Percentiles rank a stretch among this genome's conserved stretches.
Conservation (phyloP, 53 echinoderm and acorn worm genomes). For the Echinometra lucunter region DNA sequence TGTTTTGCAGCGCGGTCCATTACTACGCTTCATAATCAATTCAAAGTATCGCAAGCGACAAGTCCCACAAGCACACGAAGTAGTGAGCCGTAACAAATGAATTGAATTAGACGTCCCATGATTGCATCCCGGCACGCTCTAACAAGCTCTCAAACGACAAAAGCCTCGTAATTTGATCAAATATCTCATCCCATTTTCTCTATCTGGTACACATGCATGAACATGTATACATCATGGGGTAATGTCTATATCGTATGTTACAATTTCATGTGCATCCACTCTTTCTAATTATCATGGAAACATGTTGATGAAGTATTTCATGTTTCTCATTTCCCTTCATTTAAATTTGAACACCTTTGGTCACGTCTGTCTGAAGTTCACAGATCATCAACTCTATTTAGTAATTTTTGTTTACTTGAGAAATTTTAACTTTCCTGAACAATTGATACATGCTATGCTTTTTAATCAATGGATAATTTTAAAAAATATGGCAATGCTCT, state of each 20-base stretch:
- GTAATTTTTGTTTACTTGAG: not conserved
- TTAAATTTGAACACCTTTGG: not conserved
- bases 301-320: not conserved
- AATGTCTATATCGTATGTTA: not conserved
- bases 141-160: slow-evolving; percentile 56
- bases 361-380: not conserved
- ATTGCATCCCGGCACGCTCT: slow-evolving; percentile 48
- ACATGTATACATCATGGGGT: not conserved
- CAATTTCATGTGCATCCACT: not conserved
- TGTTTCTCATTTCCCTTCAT: not conserved
- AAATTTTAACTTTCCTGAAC: not conserved
- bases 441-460: not conserved
- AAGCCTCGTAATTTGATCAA: slow-evolving; percentile 62
- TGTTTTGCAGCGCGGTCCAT: slow-evolving; percentile 4
- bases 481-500: not conserved
- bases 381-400: not conserved
- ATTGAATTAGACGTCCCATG: slow-evolving; percentile 54
- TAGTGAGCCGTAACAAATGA: slow-evolving; percentile 61
- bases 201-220: not conserved
- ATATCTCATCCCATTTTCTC: slow-evolving; percentile 19
- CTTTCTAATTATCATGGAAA: not conserved
- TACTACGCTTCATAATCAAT: slow-evolving; percentile 49
- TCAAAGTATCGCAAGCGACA: slow-evolving; percentile 49
- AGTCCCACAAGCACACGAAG: slow-evolving; percentile 41
- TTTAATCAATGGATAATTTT: not conserved